phyloP scores from a whole-genome alignment of 2,113 vertebrate genomes.

The Pardalotus punctatus region DNA sequence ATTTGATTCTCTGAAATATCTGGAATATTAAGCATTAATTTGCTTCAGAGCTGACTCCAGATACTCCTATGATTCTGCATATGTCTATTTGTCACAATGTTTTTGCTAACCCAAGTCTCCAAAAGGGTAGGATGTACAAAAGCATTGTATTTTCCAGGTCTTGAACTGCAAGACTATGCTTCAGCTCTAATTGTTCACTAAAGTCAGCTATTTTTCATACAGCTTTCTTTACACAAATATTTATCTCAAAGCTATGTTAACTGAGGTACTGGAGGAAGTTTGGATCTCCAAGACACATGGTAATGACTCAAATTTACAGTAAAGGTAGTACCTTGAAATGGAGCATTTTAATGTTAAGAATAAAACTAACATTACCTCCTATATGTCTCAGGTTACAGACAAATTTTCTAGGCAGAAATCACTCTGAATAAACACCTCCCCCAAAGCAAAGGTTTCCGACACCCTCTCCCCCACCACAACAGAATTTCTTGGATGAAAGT shows the following conservation, averaged over 20 bases:
- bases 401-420: too few species aligned
- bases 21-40: neutral
- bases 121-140: neutral
- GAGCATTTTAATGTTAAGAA: neutral
- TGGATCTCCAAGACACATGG: neutral
- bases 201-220: neutral
- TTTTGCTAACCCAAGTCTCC: neutral
- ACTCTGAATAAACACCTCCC: too few species aligned
- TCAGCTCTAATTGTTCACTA: neutral
- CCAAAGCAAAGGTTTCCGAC: too few species aligned
- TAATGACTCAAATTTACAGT: neutral
- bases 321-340: neutral
- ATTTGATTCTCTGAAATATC: neutral
- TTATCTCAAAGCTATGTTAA: neutral
- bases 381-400: too few species aligned
- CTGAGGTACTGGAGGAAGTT: neutral
- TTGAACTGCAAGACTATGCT: neutral
- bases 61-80: neutral
- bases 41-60: neutral
- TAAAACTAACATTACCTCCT: neutral
- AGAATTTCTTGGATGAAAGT: too few species aligned
- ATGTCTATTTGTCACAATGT: neutral
- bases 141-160: neutral
- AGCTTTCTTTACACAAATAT: neutral
- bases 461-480: too few species aligned